Evolutionary conservation across 2,797 vertebrate species (phyloP).

Genomic region (Alauda arvensis): DNA sequence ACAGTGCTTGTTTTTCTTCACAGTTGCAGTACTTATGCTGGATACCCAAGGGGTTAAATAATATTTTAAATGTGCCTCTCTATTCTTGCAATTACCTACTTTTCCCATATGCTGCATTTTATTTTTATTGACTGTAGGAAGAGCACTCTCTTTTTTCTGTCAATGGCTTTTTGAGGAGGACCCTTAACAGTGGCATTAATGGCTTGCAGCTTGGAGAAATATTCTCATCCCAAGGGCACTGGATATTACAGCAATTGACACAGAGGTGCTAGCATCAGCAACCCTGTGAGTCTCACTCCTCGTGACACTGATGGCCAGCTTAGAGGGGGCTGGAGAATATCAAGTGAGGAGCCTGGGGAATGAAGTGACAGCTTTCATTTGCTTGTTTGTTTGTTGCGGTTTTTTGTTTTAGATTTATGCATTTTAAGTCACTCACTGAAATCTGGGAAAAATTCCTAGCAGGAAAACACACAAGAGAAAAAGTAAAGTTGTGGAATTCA

Average conservation of each 20-base stretch:
- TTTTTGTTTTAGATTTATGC: not conserved
- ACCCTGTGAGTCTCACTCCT: not conserved
- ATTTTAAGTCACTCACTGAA: not conserved
- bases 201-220: constrained; percentile 37
- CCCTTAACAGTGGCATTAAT: constrained; percentile 23
- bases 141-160: not conserved
- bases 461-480: not conserved
- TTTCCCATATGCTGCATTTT: not conserved
- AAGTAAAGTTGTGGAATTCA: not conserved
- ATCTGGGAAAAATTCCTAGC: not conserved
- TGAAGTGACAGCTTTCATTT: not conserved
- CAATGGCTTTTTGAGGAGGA: constrained; percentile 6
- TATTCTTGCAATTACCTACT: not conserved
- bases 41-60: not conserved
- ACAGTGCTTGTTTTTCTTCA: not conserved
- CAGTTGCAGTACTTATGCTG: not conserved
- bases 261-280: constrained; percentile 26
- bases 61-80: not conserved
- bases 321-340: not conserved
- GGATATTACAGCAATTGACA: constrained; percentile 14
- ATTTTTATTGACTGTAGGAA: not conserved
- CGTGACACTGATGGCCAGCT: constrained; percentile 24
- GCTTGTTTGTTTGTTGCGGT: not conserved
- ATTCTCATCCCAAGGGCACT: constrained; percentile 1
- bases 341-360: not conserved